Base-by-base conservation (phyloP, 2,113 vertebrate species). In the Callionymus lyra region DNA sequence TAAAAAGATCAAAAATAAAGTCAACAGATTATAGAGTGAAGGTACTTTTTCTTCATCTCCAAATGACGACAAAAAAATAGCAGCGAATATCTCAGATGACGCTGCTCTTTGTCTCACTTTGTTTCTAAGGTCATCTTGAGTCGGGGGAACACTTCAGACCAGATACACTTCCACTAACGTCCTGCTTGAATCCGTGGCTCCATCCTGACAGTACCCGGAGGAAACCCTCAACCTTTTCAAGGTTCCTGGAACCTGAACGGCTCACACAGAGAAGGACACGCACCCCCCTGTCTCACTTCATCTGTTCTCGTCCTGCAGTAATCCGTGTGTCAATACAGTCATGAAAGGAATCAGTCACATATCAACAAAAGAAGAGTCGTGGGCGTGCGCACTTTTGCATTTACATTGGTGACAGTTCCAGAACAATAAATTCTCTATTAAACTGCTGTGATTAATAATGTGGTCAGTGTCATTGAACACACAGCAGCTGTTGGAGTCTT, bases 161-260 rank as follows among this genome's bases (percentile, higher is more conserved):
- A 38, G 44, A 59, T n/a, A 16, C 41, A 12, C 34, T 41, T 40
- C 42, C 34, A 27, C 21, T 16, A 21, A 45, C 41, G 35, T 66
- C 48, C 43, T 53, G 19, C 32, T 12, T 32, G 41, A 44, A 46
- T 44, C 42, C 53, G 34, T 39, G 33, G 53, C 37, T 16, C 16
- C n/a, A 1, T 35, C 27, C 17, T 34, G 34, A 52, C 46, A 44
- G 14, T 57, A 63, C 17, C 37, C 57, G 12, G 32, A 33, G 54
- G 68, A 58, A 65, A 44, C 59, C 31, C 42, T 65, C 49, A 47
- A 61, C 63, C 67, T 80, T 77, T 77, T 70, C 60, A 71, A 14
- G 39, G 27, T 21, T 36, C 63, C 45, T 59, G 45, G 17, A 38
- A 15, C 17, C 16, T 27, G 4, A 27, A 27, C 8, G 21, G 2